phyloP scores from a whole-genome alignment of 1,140 invertebrate species.

The Thaumatotibia leucotreta region DNA sequence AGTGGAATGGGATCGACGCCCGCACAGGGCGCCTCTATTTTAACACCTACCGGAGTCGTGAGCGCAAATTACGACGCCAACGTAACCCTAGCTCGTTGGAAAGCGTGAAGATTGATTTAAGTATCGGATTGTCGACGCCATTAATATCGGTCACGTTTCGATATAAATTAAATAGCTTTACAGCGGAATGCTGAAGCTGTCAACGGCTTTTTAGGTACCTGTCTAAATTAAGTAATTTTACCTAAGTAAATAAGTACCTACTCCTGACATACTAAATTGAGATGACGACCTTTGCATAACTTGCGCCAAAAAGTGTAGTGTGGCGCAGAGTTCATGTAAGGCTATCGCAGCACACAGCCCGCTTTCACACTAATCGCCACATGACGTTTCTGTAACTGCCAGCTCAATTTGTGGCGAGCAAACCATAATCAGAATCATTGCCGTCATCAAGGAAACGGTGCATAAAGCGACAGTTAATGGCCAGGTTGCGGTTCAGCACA shows the following conservation, averaged over 20 bases:
- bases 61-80: slow-evolving; percentile 60
- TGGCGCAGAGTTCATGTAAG: slow-evolving; percentile 18
- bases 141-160: slow-evolving; percentile 8
- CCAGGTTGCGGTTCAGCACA: not conserved
- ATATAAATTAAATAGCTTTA: not conserved
- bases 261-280: not conserved
- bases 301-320: not conserved
- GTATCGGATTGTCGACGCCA: slow-evolving; percentile 21
- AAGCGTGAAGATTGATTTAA: slow-evolving; percentile 28
- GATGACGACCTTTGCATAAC: not conserved
- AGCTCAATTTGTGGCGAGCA: not conserved
- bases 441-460: not conserved
- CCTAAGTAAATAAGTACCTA: too few relatives aligned
- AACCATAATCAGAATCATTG: not conserved
- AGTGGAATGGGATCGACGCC: slow-evolving; percentile 58
- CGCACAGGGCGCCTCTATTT: slow-evolving; percentile 69
- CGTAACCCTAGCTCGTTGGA: slow-evolving; percentile 24
- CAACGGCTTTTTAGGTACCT: not conserved
- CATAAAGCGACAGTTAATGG: slow-evolving; percentile 12
- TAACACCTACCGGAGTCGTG: slow-evolving; percentile 63
- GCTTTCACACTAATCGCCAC: slow-evolving; percentile 22
- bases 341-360: slow-evolving; percentile 19
- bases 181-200: not conserved
- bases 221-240: too few relatives aligned
- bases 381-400: slow-evolving; percentile 1